These are phyloP conservation scores for Tetramorium alpestre DNA, from an alignment of 1,140 invertebrate species.

Conservation along the genomic window DNA sequence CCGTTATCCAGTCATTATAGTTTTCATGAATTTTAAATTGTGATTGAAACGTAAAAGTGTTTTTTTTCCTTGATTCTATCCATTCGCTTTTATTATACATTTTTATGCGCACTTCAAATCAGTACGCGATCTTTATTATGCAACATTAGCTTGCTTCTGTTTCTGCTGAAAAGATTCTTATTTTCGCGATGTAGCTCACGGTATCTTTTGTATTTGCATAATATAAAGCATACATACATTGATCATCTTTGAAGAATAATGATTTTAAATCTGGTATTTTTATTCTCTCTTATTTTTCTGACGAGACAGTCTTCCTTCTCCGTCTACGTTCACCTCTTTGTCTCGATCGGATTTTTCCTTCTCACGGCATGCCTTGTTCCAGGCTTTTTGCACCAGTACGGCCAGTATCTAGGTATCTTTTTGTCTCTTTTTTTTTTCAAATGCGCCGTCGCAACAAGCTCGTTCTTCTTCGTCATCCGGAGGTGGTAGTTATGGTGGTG, in stretches of 20 bases:
- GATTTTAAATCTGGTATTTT: constrained; percentile 28
- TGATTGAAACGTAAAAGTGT: background rate
- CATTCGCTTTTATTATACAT: background rate
- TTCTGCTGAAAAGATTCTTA: background rate
- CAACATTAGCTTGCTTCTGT: background rate
- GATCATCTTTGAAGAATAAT: constrained; percentile 32
- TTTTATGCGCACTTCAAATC: background rate
- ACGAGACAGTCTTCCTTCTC: constrained; percentile 15
- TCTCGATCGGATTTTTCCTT: constrained; percentile 48
- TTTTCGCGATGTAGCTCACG: background rate
- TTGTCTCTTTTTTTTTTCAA: constrained; percentile 23
- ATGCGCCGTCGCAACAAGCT: constrained; percentile 47
- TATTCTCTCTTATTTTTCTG: background rate
- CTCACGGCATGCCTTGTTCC: constrained; percentile 35
- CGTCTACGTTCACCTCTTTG: background rate
- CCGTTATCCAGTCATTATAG: constrained; percentile 21
- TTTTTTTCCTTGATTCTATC: background rate
- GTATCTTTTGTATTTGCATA: background rate
- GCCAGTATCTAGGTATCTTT: constrained; percentile 19
- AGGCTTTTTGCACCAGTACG: constrained; percentile 20
- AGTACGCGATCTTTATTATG: background rate
- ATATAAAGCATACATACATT: background rate
- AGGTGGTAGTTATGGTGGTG: background rate
- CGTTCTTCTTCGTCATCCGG: constrained; percentile 60
- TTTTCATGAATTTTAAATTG: constrained; percentile 46